Percentiles rank a stretch among this genome's conserved stretches.
phyloP scores from a whole-genome alignment of 2,113 vertebrate genomes.

The Aldabrachelys gigantea region DNA sequence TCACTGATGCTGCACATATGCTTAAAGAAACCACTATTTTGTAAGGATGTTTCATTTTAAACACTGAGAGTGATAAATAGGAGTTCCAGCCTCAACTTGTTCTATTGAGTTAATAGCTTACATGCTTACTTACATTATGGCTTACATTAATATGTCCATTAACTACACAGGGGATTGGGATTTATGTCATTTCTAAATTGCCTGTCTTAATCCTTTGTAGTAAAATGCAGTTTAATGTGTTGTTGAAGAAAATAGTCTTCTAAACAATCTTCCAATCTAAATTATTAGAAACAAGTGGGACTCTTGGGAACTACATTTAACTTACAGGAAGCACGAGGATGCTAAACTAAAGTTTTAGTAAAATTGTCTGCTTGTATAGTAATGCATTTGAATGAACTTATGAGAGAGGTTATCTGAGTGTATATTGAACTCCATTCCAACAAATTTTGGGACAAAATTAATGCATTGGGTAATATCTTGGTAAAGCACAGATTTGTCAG shows the following conservation, averaged over 20 bases:
- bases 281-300: neutral
- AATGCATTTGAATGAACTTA: constrained; percentile 33
- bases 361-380: constrained; percentile 3
- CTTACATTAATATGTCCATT: neutral
- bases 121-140: neutral
- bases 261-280: neutral
- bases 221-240: neutral
- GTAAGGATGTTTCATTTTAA: neutral
- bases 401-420: neutral
- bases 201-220: neutral
- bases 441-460: neutral
- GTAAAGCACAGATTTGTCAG: neutral
- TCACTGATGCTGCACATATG: neutral
- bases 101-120: neutral
- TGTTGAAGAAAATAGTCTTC: neutral
- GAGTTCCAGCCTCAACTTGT: neutral
- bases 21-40: neutral
- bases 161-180: neutral
- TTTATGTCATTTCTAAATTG: neutral
- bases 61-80: neutral
- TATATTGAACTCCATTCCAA: constrained; percentile 5
- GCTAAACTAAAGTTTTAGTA: constrained; percentile 16
- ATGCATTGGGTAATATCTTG: neutral
- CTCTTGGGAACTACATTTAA: neutral
- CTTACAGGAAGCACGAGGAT: neutral